phyloP scores from a whole-genome alignment of 2,797 vertebrate species.

The Poliocrania exsul region DNA sequence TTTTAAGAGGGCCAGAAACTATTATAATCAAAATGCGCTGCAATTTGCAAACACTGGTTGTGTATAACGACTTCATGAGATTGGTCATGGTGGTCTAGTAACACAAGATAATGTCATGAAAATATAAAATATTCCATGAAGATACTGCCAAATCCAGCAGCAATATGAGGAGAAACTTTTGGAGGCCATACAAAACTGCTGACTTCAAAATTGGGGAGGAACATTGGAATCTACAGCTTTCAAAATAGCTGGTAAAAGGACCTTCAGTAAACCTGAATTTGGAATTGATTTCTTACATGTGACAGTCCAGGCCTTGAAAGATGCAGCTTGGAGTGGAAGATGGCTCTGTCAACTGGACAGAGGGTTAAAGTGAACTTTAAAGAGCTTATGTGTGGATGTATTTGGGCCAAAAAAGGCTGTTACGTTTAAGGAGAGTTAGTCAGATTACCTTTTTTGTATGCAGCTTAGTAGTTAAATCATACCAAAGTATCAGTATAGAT shows the following conservation, averaged over 20 bases:
- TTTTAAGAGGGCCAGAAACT: not conserved
- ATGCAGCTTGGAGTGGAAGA: not conserved
- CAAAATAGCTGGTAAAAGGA: not conserved
- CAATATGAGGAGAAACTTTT: not conserved
- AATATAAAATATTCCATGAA: not conserved
- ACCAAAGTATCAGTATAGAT: not conserved
- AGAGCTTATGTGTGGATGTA: not conserved
- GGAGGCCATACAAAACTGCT: not conserved
- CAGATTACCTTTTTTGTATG: not conserved
- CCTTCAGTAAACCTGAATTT: not conserved
- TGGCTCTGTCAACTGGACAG: not conserved
- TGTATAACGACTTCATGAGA: not conserved
- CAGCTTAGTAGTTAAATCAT: not conserved
- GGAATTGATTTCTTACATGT: not conserved
- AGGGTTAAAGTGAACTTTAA: not conserved
- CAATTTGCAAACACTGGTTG: not conserved
- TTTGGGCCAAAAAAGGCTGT: not conserved
- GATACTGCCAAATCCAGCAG: not conserved
- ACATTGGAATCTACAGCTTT: not conserved
- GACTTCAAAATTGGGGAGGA: not conserved
- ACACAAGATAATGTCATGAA: not conserved
- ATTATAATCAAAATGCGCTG: not conserved
- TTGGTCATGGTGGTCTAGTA: not conserved
- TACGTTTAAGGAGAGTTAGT: not conserved
- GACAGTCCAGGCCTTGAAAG: not conserved